Conservation (phyloP, 2,797 vertebrate genomes). For the Cichlasoma orientale region DNA sequence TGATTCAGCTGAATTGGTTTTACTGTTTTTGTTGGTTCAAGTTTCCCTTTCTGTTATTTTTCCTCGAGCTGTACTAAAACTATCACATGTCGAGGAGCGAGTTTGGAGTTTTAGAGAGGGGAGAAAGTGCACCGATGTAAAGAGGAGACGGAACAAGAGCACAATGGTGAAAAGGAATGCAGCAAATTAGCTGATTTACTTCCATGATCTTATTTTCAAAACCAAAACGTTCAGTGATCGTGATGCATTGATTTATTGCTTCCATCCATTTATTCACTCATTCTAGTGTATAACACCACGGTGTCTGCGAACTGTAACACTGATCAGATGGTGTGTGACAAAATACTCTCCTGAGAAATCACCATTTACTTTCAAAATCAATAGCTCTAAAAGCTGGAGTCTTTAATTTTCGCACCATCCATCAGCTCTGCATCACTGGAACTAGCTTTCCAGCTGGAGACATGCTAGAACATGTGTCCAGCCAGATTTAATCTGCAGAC, state of each 20-base stretch:
- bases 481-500: neutral
- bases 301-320: neutral
- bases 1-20: neutral
- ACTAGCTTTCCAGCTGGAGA: neutral
- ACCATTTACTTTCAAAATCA: conserved; percentile 29
- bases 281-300: neutral
- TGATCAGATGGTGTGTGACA: conserved; percentile 8
- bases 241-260: neutral
- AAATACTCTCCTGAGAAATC: conserved; percentile 53
- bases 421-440: conserved; percentile 15
- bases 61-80: neutral
- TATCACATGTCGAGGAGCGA: neutral
- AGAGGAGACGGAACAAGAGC: neutral
- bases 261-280: neutral
- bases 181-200: neutral
- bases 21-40: neutral
- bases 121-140: neutral
- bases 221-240: neutral
- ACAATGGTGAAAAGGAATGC: neutral
- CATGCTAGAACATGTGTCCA: neutral
- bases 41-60: neutral
- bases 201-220: neutral
- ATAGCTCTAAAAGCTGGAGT: conserved; percentile 33
- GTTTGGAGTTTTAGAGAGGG: neutral
- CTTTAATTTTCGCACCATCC: conserved; percentile 34